phyloP scores from a whole-genome alignment of 2,797 vertebrate species.

The Pagetopsis macropterus region DNA sequence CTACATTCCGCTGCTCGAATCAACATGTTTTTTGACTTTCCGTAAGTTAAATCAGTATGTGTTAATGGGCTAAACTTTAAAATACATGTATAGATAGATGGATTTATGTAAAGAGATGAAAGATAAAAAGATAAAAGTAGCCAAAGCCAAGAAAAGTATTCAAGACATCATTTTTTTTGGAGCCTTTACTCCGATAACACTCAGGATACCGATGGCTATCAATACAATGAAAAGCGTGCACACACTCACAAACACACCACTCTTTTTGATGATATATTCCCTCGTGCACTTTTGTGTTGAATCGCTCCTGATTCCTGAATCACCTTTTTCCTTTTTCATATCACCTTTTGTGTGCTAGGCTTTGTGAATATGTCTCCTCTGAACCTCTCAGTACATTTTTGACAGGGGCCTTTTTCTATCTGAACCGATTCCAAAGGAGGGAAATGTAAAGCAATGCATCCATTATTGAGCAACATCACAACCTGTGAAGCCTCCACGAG shows the following conservation, averaged over 20 bases:
- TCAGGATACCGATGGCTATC: conserved; percentile 42
- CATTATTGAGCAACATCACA: conserved; percentile 70
- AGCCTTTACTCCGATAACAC: conserved; percentile 21
- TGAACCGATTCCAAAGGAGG: conserved; percentile 54
- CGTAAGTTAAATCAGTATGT: rapidly evolving
- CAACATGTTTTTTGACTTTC: conserved; percentile 16
- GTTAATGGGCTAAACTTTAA: not conserved
- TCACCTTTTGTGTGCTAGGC: conserved; percentile 44
- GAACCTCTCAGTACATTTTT: conserved; percentile 52
- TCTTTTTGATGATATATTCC: conserved; percentile 52
- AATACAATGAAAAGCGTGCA: conserved; percentile 5
- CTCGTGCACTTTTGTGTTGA: conserved; percentile 56
- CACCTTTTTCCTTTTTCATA: conserved; percentile 21
- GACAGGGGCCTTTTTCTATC: conserved; percentile 41
- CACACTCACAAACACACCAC: conserved; percentile 28
- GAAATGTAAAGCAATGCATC: conserved; percentile 65
- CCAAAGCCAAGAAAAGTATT: not conserved
- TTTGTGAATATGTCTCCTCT: conserved; percentile 70
- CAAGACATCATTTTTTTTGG: not conserved
- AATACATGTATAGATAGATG: not conserved
- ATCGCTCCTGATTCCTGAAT: conserved; percentile 54
- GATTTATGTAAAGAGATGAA: not conserved
- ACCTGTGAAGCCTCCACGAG: conserved; percentile 48
- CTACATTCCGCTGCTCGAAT: not conserved
- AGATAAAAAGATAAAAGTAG: conserved; percentile 1